Conservation (phyloP, 2,888 invertebrate species). For the Tipula vernalis region DNA sequence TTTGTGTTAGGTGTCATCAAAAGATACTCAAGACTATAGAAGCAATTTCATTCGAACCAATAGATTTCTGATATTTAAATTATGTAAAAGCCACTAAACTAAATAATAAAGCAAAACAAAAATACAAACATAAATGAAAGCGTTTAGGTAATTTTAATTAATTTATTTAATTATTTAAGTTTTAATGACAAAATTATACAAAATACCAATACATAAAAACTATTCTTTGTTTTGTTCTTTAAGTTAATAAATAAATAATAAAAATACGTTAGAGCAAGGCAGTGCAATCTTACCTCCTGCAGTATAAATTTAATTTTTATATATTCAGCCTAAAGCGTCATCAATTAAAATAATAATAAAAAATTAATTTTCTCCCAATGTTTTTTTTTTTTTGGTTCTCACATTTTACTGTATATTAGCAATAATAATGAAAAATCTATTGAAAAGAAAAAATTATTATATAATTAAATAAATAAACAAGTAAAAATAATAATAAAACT, state of each 20-base stretch:
- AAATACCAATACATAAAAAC: neutral
- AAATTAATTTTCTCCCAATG: neutral
- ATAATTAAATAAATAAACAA: neutral
- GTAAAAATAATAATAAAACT: neutral
- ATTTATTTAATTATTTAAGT: neutral
- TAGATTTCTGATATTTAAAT: neutral
- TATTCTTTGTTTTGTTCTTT: slow-evolving; percentile 8
- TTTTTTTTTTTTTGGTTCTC: neutral
- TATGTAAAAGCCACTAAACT: neutral
- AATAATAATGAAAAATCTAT: slow-evolving; percentile 4
- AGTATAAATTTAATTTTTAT: slow-evolving; percentile 6
- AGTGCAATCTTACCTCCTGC: slow-evolving; percentile 20
- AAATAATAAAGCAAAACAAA: neutral
- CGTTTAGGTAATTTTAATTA: neutral
- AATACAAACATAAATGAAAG: neutral
- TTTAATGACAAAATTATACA: neutral
- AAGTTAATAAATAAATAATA: slow-evolving; percentile 4
- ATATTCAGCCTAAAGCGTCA: slow-evolving; percentile 10
- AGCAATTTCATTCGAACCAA: neutral
- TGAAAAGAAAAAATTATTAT: neutral
- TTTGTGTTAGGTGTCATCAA: neutral
- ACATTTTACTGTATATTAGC: neutral
- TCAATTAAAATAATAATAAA: slow-evolving; percentile 6
- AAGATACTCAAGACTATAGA: neutral
- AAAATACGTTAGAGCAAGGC: slow-evolving; percentile 14